Conservation (phyloP, 1,140 invertebrate genomes). For the Drosophila pruinosa region DNA sequence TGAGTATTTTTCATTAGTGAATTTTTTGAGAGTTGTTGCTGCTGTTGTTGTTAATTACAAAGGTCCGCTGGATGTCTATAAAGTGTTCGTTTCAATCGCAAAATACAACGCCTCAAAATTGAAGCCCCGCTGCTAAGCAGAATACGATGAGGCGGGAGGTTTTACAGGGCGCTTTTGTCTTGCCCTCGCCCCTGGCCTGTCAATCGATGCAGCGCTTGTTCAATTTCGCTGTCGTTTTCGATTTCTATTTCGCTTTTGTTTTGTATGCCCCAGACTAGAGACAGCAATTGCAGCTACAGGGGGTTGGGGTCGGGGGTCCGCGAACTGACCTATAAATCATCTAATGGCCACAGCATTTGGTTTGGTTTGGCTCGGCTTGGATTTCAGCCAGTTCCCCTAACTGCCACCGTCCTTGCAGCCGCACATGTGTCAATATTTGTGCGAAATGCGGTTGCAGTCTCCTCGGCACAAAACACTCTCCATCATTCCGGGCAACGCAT, state of each 20-base stretch:
- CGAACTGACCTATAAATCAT: constrained; percentile 75
- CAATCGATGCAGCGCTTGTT: constrained; percentile 64
- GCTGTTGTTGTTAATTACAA: constrained; percentile 53
- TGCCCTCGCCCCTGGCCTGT: constrained; percentile 23
- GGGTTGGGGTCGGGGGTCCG: background rate
- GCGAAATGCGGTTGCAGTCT: constrained; percentile 75
- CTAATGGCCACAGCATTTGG: constrained; percentile 69
- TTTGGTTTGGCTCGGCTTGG: constrained; percentile 18
- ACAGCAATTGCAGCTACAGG: background rate
- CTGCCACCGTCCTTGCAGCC: constrained; percentile 5
- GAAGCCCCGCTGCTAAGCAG: background rate
- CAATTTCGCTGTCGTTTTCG: constrained; percentile 57
- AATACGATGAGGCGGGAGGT: background rate
- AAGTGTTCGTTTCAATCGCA: constrained; percentile 60
- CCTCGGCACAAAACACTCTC: constrained; percentile 71
- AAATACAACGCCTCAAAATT: constrained; percentile 17
- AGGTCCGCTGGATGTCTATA: constrained; percentile 26
- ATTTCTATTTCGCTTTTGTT: constrained; percentile 56
- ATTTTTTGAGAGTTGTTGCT: constrained; percentile 22
- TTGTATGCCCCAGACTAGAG: constrained; percentile 25
- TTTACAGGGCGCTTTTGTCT: background rate
- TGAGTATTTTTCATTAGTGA: constrained; percentile 62
- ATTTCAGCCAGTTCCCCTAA: background rate
- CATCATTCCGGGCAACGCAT: constrained; percentile 47
- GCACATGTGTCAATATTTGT: constrained; percentile 77